Evolutionary conservation across 2,113 vertebrate genomes (phyloP).

Genomic region (Ptychochromis oligacanthus): DNA sequence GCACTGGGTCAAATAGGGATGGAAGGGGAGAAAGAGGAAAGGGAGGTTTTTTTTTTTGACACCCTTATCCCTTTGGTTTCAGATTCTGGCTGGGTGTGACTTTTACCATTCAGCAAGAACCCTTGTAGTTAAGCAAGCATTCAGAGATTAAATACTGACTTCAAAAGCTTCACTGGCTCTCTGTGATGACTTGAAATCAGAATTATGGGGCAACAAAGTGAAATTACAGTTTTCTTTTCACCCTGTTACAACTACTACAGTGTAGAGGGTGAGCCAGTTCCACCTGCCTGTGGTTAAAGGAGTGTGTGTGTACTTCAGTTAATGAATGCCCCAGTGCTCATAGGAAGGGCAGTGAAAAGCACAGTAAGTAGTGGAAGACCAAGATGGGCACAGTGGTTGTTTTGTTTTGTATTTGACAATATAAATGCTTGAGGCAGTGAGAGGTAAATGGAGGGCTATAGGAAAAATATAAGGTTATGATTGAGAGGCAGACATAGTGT

Average conservation of each 20-base stretch:
- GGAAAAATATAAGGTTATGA: constrained; percentile 55
- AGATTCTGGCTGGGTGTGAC: constrained; percentile 31
- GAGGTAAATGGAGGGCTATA: constrained; percentile 20
- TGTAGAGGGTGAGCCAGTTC: constrained; percentile 31
- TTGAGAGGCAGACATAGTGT: constrained; percentile 30
- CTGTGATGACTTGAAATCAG: constrained; percentile 57
- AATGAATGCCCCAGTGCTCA: constrained; percentile 8
- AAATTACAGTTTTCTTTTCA: constrained; percentile 23
- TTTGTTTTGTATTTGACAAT: constrained; percentile 52
- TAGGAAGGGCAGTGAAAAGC: constrained; percentile 41
- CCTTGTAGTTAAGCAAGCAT: constrained; percentile 36
- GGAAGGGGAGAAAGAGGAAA: constrained; percentile 12
- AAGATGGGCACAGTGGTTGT: constrained; percentile 24
- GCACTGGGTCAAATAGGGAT: constrained; percentile 48
- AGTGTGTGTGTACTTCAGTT: constrained; percentile 49
- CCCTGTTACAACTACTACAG: constrained; percentile 11
- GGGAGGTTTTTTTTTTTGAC: constrained; percentile 38
- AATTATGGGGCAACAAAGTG: constrained; percentile 33
- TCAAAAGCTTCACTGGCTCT: constrained; percentile 50
- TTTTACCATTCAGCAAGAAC: constrained; percentile 35
- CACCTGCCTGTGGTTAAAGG: constrained; percentile 16
- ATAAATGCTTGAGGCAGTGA: constrained; percentile 47
- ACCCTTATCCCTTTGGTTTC: constrained; percentile 51
- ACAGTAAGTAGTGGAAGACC: constrained; percentile 39
- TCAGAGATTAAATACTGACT: constrained; percentile 68